Percentiles rank a stretch among this genome's conserved stretches.
Evolutionary conservation across 1,140 invertebrate species (phyloP).

Genomic region (Harlomillsia oculata): DNA sequence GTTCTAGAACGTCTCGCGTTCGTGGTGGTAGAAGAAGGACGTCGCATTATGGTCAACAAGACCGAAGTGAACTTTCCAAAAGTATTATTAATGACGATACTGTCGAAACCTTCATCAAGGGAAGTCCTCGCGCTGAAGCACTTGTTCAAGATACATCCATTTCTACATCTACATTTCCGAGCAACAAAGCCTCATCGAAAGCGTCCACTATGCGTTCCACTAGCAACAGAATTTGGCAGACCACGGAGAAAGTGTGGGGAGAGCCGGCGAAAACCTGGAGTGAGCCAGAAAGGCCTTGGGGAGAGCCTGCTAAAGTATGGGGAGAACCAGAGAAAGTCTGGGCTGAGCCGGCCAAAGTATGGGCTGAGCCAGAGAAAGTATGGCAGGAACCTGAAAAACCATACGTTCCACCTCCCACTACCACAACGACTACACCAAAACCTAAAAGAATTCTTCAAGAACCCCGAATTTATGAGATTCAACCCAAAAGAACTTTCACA

Average conservation of each 20-base stretch:
- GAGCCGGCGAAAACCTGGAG: constrained; percentile 20
- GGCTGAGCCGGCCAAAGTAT: constrained; percentile 53
- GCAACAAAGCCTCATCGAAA: neutral
- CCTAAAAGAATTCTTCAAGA: neutral
- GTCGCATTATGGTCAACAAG: too few species aligned
- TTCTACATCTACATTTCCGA: neutral
- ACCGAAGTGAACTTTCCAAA: too few species aligned
- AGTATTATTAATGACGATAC: too few species aligned
- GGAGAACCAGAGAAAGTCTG: constrained; percentile 55
- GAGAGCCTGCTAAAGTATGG: constrained; percentile 44
- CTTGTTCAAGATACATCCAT: constrained; percentile 7
- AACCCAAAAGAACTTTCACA: neutral
- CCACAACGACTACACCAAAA: too few species aligned
- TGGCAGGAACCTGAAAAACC: neutral
- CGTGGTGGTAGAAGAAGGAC: too few species aligned
- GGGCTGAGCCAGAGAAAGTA: constrained; percentile 38
- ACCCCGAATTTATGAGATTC: neutral
- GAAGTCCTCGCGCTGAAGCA: constrained; percentile 19
- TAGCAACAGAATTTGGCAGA: neutral
- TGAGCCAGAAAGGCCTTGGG: constrained; percentile 46
- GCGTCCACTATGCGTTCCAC: neutral
- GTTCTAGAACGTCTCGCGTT: too few species aligned
- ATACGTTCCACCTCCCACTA: neutral
- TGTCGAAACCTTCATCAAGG: too few species aligned
- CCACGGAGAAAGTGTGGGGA: constrained; percentile 12